Evolutionary conservation across 2,797 vertebrate genomes (phyloP), one percentile per base, ranked within the genome.

Genomic region (Acropternis orthonyx): DNA sequence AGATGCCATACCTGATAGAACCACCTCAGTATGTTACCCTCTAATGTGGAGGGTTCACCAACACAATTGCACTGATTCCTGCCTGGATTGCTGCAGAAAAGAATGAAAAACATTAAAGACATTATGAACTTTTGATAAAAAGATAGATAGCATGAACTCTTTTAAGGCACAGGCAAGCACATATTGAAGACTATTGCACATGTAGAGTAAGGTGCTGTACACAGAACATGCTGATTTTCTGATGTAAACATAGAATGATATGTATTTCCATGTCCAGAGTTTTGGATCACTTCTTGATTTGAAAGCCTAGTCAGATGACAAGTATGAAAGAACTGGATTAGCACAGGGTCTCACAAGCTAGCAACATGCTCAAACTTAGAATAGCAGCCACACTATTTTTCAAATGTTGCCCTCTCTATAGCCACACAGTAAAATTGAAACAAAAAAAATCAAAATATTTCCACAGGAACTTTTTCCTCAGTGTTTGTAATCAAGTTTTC

Each of bases 1-100:
- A 82, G 49, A 73, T 67, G 19, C 8, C 92, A 88, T 85, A 98
- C 98, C 97, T 97, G 97, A 54, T 97, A 98, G 55, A 91, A 94
- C 97, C 97, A 98, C 59, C 93, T 96, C 67, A 94, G 6, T 67
- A 97, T 71, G 27, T n/a, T 52, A 23, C 84, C 87, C 37, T 61
- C 56, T 62, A 97, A 79, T 27, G 27, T 39, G 1, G 95, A 97
- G 27, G 2, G 32, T 56, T 97, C 91, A 14, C 11, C 52, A 22
- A 46, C 58, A 85, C 94, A 97, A 23, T 13, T 63, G 65, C 96
- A 97, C 58, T 72, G 43, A 51, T 95, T 86, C 14, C 65, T 75
- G 15, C 5, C 27, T 62, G 49, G 4, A 13, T 43, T 59, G 52
- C 96, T 98, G 95, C 34, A 67, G 83, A 73, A 81, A 75, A 92